A percentile compares a stretch with the other conserved stretches of the same genome.
These are phyloP conservation scores for Pseudococcus viburni DNA, from an alignment of 2,888 invertebrate genomes.

Conservation along the genomic window DNA sequence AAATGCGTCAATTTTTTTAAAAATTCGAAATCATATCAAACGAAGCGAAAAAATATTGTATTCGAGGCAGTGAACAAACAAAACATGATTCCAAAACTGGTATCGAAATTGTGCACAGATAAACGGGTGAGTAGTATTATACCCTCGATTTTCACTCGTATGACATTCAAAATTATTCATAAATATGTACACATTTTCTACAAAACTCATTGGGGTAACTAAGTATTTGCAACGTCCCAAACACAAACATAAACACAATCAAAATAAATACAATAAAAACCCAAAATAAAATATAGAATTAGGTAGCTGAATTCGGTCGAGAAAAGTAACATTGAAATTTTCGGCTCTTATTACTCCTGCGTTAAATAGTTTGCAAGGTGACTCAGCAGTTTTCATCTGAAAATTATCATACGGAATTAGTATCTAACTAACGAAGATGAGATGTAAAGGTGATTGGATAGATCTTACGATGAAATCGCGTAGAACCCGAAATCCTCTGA, in stretches of 20 bases:
- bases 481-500: conserved; percentile 67
- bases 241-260: neutral
- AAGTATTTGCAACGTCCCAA: neutral
- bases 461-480: conserved; percentile 62
- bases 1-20: neutral
- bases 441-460: neutral
- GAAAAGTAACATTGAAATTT: neutral
- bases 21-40: neutral
- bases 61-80: neutral
- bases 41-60: neutral
- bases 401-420: neutral
- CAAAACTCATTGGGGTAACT: conserved; percentile 10
- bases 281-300: conserved; percentile 7
- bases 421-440: neutral
- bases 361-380: neutral
- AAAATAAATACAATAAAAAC: conserved; percentile 20
- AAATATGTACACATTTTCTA: conserved; percentile 16
- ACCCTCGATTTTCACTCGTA: neutral
- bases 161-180: neutral
- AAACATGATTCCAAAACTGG: neutral
- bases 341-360: neutral
- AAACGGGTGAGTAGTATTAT: neutral
- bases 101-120: conserved; percentile 21
- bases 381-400: conserved; percentile 42
- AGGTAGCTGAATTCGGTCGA: neutral